Evolutionary conservation across 2,888 invertebrate genomes (phyloP).

Genomic region (Thysanoteuthis rhombus): DNA sequence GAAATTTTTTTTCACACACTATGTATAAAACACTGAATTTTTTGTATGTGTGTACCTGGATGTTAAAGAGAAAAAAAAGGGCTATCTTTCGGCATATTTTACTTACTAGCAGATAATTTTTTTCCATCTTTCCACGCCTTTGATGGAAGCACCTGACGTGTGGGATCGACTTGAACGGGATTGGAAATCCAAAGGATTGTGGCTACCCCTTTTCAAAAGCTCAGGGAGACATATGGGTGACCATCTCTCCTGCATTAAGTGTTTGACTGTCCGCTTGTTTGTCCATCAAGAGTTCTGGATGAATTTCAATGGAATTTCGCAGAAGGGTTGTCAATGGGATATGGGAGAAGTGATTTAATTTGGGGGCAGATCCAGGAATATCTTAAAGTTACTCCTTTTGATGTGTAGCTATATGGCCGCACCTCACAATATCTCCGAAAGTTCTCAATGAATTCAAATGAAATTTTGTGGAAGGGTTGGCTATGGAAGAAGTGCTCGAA

Average conservation of each 20-base stretch:
- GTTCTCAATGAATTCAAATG: too few species aligned
- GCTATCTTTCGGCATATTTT: background rate
- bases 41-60: background rate
- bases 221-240: constrained; percentile 82
- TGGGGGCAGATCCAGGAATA: too few species aligned
- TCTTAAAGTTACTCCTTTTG: too few species aligned
- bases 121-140: constrained; percentile 60
- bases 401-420: too few species aligned
- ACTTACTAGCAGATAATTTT: constrained; percentile 19
- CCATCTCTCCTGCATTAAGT: constrained; percentile 95
- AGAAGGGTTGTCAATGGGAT: too few species aligned
- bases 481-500: background rate
- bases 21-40: background rate
- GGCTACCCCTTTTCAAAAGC: constrained; percentile 78
- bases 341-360: too few species aligned
- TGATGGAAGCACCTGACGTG: constrained; percentile 75
- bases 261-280: too few species aligned
- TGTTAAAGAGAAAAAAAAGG: background rate
- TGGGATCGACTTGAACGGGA: constrained; percentile 92
- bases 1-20: background rate
- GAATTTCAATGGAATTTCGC: too few species aligned
- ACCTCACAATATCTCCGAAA: too few species aligned
- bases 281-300: too few species aligned
- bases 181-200: constrained; percentile 79
- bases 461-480: too few species aligned